Base-by-base conservation (phyloP, 2,113 vertebrate genomes). In the Motacilla tschutschensis region DNA sequence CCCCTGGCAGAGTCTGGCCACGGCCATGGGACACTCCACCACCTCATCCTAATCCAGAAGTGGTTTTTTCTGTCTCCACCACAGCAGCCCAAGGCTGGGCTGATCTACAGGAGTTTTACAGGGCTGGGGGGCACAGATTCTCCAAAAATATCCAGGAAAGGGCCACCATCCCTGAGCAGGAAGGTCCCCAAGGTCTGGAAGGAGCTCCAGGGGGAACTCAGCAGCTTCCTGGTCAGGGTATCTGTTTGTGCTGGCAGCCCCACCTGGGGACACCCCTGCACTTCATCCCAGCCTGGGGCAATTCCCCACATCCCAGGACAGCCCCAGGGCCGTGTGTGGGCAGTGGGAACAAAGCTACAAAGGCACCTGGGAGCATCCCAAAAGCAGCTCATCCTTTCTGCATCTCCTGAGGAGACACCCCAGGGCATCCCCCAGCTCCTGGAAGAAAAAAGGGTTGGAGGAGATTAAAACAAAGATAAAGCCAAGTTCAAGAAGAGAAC, bases 181-280 rank as follows among this genome's bases (percentile, higher is more conserved):
- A 88, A 85, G 60, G n/a, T n/a, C 19, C 6, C 33, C 58, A 78
- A 50, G 22, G 44, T 81, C 71, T 40, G 31, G 51, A 86, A 81
- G 33, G 54, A 43, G 54, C 79, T 90, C 46, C 2, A 1, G 76
- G 41, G 63, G 66, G 89, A 84, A 22, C 51, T 83, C 31, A 1
- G 70, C 10, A 2, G 36, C 29, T 89, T 62, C 82, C 75, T 89
- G 90, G 24, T 62, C 17, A 2, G 47, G 41, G 62, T 64, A 48
- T 50, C 26, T 83, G 59, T 73, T 74, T 77, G 73, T 80, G 51
- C 77, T 85, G 76, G 67, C 72, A 88, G 60, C 43, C 60, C n/a
- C 1, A 0, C 6, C 47, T 4, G 1, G 53, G 26, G 41, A 75
- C 8, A 17, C 9, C 9, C 1, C 20, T 5, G 4, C 7, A 0